Evolutionary conservation across 2,113 vertebrate species (phyloP).

Genomic region (Myrmecobius fasciatus): DNA sequence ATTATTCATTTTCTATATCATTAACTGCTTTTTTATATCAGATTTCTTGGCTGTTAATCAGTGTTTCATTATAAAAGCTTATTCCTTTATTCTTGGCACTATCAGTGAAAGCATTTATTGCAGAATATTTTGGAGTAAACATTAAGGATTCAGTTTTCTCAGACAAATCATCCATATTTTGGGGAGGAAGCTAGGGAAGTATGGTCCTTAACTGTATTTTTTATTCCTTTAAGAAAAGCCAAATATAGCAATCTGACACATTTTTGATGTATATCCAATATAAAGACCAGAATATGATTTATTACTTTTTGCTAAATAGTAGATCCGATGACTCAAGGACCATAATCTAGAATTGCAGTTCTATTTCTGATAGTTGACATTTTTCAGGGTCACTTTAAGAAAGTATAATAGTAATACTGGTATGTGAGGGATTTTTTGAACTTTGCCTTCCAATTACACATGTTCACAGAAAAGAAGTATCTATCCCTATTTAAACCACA

Average conservation of each 20-base stretch:
- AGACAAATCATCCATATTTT: slow-evolving; percentile 81
- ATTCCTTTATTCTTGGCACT: slow-evolving; percentile 81
- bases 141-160: slow-evolving; percentile 76
- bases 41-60: slow-evolving; percentile 79
- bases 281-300: slow-evolving; percentile 31
- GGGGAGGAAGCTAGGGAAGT: slow-evolving; percentile 70
- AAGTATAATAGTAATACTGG: neutral
- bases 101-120: slow-evolving; percentile 82
- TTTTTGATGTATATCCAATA: slow-evolving; percentile 48
- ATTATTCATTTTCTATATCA: slow-evolving; percentile 79
- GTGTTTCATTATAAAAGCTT: slow-evolving; percentile 75
- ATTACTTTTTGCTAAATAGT: slow-evolving; percentile 65
- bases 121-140: slow-evolving; percentile 80
- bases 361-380: neutral
- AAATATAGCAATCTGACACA: slow-evolving; percentile 77
- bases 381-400: slow-evolving; percentile 1
- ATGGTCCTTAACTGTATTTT: slow-evolving; percentile 83
- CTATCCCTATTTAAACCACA: neutral
- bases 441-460: neutral
- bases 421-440: slow-evolving; percentile 1
- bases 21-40: slow-evolving; percentile 75
- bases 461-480: neutral
- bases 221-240: slow-evolving; percentile 77
- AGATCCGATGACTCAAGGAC: slow-evolving; percentile 66
- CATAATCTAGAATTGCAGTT: slow-evolving; percentile 49